These are phyloP conservation scores for Teleopsis dalmanni DNA, from an alignment of 1,140 invertebrate species.

Conservation along the genomic window DNA sequence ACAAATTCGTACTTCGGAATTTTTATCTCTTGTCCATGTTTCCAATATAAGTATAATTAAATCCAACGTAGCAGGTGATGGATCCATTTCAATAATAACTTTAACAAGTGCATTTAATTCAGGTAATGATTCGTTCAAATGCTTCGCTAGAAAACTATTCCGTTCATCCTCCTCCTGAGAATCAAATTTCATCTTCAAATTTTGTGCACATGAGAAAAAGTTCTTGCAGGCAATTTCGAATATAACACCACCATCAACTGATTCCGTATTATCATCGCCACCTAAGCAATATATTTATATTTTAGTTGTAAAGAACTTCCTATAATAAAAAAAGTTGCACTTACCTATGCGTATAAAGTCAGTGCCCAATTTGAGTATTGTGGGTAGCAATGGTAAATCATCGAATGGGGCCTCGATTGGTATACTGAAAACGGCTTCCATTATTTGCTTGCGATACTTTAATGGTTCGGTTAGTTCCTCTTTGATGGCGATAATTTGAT, in stretches of 20 bases:
- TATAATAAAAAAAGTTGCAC: not conserved
- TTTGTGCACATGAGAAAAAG: conserved; percentile 38
- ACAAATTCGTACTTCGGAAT: conserved; percentile 62
- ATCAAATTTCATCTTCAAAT: conserved; percentile 51
- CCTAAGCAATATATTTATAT: conserved; percentile 11
- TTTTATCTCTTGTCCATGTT: conserved; percentile 59
- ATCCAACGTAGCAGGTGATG: conserved; percentile 62
- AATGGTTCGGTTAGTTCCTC: conserved; percentile 29
- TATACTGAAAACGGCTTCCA: conserved; percentile 38
- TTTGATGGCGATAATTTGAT: conserved; percentile 34
- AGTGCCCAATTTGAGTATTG: conserved; percentile 38
- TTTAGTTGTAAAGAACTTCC: not conserved
- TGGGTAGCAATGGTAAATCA: conserved; percentile 37
- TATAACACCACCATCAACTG: conserved; percentile 34
- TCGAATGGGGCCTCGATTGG: conserved; percentile 37
- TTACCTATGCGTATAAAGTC: conserved; percentile 37
- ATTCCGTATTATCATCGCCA: conserved; percentile 24
- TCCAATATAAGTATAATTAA: conserved; percentile 64
- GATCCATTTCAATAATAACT: conserved; percentile 61
- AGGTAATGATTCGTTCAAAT: conserved; percentile 54
- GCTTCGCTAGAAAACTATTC: conserved; percentile 51
- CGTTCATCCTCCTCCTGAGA: conserved; percentile 49
- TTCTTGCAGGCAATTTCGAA: conserved; percentile 42
- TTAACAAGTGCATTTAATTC: conserved; percentile 56
- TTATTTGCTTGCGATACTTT: conserved; percentile 38